Conservation (phyloP, 2,113 vertebrate species). For the Dipodomys stephensi region DNA sequence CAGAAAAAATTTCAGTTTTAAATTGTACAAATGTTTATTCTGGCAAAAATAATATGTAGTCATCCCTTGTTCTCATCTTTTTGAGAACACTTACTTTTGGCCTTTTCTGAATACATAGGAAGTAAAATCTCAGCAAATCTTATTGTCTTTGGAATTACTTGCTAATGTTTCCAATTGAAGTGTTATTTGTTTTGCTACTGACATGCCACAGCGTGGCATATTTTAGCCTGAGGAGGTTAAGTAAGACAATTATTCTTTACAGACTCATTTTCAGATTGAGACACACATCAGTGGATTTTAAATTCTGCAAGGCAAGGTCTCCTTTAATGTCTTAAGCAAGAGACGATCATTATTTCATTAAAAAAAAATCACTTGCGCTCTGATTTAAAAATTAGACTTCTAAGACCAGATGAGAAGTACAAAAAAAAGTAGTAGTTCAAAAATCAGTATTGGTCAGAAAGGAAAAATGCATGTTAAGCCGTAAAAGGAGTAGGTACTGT, state of each 20-base stretch:
- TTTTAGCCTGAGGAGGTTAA: conserved; percentile 58
- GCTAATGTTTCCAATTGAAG: conserved; percentile 19
- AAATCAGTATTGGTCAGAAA: neutral
- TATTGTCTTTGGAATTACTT: conserved; percentile 15
- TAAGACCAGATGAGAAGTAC: neutral
- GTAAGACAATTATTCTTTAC: conserved; percentile 41
- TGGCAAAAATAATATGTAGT: neutral
- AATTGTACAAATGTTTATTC: neutral
- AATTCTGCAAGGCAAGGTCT: conserved; percentile 15
- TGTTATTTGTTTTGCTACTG: conserved; percentile 25
- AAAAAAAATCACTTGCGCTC: neutral
- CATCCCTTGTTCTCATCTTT: neutral
- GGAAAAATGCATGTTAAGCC: neutral
- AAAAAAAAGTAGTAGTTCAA: neutral
- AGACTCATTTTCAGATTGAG: conserved; percentile 40
- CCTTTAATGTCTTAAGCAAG: conserved; percentile 9
- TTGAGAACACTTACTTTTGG: neutral
- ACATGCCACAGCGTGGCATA: conserved; percentile 49
- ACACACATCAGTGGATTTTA: conserved; percentile 30
- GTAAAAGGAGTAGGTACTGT: neutral
- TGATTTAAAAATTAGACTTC: conserved; percentile 41
- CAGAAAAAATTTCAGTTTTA: neutral
- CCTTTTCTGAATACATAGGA: neutral
- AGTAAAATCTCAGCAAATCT: neutral
- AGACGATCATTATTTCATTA: neutral